Percentiles rank a stretch among this genome's conserved stretches.
These are phyloP conservation scores for Nerophis ophidion DNA, from an alignment of 2,113 vertebrate species.

Conservation along the genomic window DNA sequence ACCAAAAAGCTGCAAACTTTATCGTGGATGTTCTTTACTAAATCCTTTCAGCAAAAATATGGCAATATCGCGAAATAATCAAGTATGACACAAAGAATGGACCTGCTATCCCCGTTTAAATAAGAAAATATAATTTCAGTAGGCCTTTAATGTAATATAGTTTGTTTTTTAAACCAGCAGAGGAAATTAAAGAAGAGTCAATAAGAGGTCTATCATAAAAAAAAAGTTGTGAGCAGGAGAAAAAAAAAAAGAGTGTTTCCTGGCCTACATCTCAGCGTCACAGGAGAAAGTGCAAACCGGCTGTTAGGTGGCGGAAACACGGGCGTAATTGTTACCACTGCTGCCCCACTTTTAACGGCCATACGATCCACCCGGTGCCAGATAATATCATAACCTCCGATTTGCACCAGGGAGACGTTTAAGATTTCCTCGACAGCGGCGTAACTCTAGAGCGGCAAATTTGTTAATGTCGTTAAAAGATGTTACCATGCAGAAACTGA, in stretches of 20 bases:
- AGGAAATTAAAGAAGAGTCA: constrained; percentile 57
- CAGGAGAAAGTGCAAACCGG: constrained; percentile 69
- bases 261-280: constrained; percentile 57
- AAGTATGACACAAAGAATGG: too few relatives aligned
- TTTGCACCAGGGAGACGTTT: constrained; percentile 90
- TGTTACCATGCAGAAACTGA: constrained; percentile 86
- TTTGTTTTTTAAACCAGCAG: too few relatives aligned
- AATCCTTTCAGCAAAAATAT: too few relatives aligned
- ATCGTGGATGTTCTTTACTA: too few relatives aligned
- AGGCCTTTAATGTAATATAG: too few relatives aligned
- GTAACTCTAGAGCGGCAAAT: constrained; percentile 96
- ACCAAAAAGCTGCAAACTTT: too few relatives aligned
- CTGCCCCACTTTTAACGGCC: constrained; percentile 71
- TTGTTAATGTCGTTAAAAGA: constrained; percentile 99
- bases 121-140: too few relatives aligned
- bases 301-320: constrained; percentile 56
- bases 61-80: too few relatives aligned
- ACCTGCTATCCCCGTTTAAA: too few relatives aligned
- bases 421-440: constrained; percentile 93
- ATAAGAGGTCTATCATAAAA: constrained; percentile 60
- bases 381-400: constrained; percentile 94
- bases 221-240: constrained; percentile 46
- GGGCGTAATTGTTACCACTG: constrained; percentile 67
- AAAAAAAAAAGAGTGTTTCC: constrained; percentile 52
- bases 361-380: constrained; percentile 74